Conservation (phyloP, 2,888 invertebrate genomes). For the Drosophila ezoana region DNA sequence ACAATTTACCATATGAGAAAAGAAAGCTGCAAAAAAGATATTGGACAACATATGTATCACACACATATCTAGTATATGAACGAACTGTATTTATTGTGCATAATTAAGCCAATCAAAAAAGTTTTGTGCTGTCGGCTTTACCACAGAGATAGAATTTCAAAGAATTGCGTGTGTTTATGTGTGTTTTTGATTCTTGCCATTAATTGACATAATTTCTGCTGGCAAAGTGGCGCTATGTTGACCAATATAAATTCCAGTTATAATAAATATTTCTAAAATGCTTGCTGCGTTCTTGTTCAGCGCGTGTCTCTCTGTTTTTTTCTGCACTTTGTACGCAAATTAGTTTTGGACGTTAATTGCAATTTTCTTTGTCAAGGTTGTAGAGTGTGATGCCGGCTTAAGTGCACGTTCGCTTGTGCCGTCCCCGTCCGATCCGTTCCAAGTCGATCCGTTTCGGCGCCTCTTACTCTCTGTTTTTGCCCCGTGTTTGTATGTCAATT, state of each 20-base stretch:
- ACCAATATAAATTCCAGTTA: constrained; percentile 28
- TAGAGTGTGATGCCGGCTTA: constrained; percentile 26
- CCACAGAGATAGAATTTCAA: constrained; percentile 40
- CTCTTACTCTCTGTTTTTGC: constrained; percentile 1
- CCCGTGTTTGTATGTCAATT: constrained; percentile 58
- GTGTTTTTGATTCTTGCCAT: constrained; percentile 10
- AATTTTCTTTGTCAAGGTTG: constrained; percentile 75
- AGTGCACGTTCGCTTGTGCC: constrained; percentile 27
- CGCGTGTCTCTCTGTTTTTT: constrained; percentile 12
- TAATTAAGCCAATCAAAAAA: constrained; percentile 73
- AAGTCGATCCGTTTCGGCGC: background rate
- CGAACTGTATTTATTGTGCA: constrained; percentile 58
- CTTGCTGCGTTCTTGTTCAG: constrained; percentile 21
- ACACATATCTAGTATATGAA: constrained; percentile 27
- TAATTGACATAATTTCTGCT: constrained; percentile 37
- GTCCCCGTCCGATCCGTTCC: background rate
- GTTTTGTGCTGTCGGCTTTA: constrained; percentile 40
- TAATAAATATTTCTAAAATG: constrained; percentile 22
- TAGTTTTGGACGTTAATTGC: constrained; percentile 60
- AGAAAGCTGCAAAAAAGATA: constrained; percentile 60
- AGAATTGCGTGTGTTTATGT: constrained; percentile 44
- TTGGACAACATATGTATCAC: constrained; percentile 21
- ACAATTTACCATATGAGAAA: constrained; percentile 70
- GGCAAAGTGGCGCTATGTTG: constrained; percentile 11
- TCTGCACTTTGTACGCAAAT: constrained; percentile 53